Evolutionary conservation across 2,113 vertebrate genomes (phyloP).

Genomic region (Ornithorhynchus anatinus): DNA sequence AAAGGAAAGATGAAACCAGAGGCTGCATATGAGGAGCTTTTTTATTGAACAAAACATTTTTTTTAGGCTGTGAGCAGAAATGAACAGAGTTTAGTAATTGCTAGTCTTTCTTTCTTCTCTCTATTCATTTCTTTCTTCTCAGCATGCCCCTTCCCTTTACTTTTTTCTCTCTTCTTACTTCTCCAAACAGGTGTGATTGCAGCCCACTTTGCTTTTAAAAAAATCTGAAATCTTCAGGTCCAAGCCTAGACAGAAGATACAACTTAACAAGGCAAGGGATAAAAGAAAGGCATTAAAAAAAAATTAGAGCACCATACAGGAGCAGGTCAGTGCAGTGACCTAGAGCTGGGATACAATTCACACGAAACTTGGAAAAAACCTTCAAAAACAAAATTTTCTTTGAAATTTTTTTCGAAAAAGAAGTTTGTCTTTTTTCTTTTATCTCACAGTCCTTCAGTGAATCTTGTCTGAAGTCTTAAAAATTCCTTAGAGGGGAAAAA

Average conservation of each 20-base stretch:
- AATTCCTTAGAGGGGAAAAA: conserved; percentile 24
- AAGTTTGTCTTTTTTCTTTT: conserved; percentile 59
- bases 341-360: conserved; percentile 35
- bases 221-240: conserved; percentile 28
- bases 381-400: conserved; percentile 67
- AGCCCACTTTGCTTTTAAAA: conserved; percentile 17
- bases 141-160: background rate
- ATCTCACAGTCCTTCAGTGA: conserved; percentile 51
- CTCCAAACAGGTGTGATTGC: conserved; percentile 1
- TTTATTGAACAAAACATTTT: background rate
- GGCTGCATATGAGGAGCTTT: background rate
- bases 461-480: conserved; percentile 48
- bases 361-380: conserved; percentile 31
- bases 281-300: conserved; percentile 45
- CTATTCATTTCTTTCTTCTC: background rate
- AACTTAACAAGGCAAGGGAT: conserved; percentile 47
- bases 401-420: conserved; percentile 62
- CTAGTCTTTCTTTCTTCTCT: background rate
- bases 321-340: conserved; percentile 21
- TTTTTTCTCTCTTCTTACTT: conserved; percentile 13
- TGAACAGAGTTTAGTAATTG: background rate
- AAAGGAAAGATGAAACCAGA: background rate
- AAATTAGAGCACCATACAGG: background rate
- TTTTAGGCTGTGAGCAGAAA: background rate
- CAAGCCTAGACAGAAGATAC: conserved; percentile 43